Conservation (phyloP, 2,797 vertebrate species). For the Chaenodraco wilsoni region DNA sequence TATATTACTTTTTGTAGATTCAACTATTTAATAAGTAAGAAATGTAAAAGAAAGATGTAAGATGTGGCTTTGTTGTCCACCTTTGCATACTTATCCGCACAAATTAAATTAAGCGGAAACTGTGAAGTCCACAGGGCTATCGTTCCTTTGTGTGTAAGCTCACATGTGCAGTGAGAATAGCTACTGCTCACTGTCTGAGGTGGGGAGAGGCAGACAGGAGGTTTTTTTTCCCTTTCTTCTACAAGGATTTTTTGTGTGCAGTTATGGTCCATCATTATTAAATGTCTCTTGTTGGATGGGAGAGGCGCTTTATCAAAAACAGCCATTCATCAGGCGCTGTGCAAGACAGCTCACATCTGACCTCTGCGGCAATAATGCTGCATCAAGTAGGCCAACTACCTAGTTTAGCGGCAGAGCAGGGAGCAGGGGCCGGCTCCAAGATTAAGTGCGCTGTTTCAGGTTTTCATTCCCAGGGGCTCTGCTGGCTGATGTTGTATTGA, state of each 20-base stretch:
- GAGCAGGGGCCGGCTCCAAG: constrained; percentile 94
- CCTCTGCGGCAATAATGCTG: constrained; percentile 96
- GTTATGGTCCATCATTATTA: constrained; percentile 96
- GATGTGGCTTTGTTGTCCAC: constrained; percentile 2
- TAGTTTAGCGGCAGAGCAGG: constrained; percentile 96
- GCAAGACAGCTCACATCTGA: constrained; percentile 93
- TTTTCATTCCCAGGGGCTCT: constrained; percentile 94
- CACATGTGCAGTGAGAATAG: constrained; percentile 54
- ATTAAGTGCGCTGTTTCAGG: constrained; percentile 95
- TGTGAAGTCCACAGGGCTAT: constrained; percentile 39
- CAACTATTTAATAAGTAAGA: neutral
- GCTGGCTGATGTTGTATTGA: constrained; percentile 95
- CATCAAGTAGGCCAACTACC: constrained; percentile 98
- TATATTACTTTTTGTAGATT: constrained; percentile 2
- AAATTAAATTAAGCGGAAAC: constrained; percentile 17
- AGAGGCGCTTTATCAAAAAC: constrained; percentile 91
- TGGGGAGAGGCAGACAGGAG: constrained; percentile 69
- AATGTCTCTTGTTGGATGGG: constrained; percentile 92
- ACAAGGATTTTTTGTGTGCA: constrained; percentile 86
- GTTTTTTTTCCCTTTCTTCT: constrained; percentile 73
- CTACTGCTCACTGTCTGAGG: constrained; percentile 70
- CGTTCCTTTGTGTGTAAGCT: constrained; percentile 49
- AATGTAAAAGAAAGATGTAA: neutral
- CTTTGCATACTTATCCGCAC: constrained; percentile 9
- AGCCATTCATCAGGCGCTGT: constrained; percentile 93